phyloP scores from a whole-genome alignment of 2,113 vertebrate genomes.

The Accipiter virgatus region DNA sequence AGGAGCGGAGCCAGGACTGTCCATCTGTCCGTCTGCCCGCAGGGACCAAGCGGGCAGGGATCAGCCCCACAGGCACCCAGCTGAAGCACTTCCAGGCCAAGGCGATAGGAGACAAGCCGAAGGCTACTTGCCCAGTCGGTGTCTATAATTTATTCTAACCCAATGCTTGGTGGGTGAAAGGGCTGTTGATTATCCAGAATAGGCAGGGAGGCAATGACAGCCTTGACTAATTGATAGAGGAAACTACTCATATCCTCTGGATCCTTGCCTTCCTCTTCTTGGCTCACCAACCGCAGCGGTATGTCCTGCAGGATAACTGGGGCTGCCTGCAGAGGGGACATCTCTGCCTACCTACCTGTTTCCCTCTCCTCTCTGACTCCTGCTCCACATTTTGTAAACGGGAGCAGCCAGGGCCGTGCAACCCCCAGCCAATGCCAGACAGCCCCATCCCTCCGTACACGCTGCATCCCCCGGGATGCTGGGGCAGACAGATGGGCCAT shows the following conservation, averaged over 20 bases:
- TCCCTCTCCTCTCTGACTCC: background rate
- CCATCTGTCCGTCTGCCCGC: rapidly evolving
- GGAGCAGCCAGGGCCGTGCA: background rate
- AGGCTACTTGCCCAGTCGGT: background rate
- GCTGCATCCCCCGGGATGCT: background rate
- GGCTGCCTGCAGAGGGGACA: background rate
- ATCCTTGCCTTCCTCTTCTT: background rate
- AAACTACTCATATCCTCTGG: background rate
- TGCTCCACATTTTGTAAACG: rapidly evolving
- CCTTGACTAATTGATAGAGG: background rate
- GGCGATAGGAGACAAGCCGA: background rate
- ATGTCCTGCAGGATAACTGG: background rate
- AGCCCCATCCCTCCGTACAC: rapidly evolving
- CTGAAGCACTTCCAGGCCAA: background rate
- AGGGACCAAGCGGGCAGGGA: rapidly evolving
- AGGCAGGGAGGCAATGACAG: background rate
- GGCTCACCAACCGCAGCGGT: background rate
- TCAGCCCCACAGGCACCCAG: background rate
- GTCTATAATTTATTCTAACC: background rate
- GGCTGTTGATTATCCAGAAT: background rate
- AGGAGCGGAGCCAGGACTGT: background rate
- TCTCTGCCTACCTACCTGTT: background rate
- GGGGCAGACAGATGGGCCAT: background rate
- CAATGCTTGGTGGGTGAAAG: background rate
- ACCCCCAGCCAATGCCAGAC: background rate